phyloP scores from a whole-genome alignment of 2,113 vertebrate genomes.

The Podilymbus podiceps region DNA sequence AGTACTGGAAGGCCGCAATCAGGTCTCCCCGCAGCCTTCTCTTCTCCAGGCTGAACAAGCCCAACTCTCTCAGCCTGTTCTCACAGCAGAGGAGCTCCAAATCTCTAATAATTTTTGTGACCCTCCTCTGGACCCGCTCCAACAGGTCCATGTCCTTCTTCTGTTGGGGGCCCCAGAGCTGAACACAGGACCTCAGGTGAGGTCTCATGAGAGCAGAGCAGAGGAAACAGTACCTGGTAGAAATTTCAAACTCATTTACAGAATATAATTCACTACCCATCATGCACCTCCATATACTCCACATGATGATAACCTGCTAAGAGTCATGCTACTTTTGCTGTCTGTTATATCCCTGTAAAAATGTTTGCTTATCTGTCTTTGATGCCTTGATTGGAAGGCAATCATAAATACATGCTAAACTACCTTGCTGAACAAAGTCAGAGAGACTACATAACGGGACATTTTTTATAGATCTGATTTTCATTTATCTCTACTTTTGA shows the following conservation, averaged over 20 bases:
- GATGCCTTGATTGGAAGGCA: neutral
- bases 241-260: neutral
- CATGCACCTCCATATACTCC: neutral
- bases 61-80: neutral
- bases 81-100: neutral
- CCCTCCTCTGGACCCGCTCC: fast-evolving
- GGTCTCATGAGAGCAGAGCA: neutral
- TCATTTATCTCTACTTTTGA: neutral
- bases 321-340: neutral
- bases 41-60: neutral
- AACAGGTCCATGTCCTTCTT: neutral
- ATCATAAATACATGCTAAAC: neutral
- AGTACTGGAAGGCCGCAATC: neutral
- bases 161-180: neutral
- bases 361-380: neutral
- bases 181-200: fast-evolving
- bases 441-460: neutral
- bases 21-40: fast-evolving
- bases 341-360: neutral
- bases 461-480: neutral
- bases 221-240: neutral
- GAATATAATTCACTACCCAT: neutral
- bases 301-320: neutral
- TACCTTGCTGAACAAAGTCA: neutral
- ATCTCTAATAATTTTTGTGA: neutral